phyloP scores from a whole-genome alignment of 1,140 invertebrate species.

The Sminthurides bifidus region DNA sequence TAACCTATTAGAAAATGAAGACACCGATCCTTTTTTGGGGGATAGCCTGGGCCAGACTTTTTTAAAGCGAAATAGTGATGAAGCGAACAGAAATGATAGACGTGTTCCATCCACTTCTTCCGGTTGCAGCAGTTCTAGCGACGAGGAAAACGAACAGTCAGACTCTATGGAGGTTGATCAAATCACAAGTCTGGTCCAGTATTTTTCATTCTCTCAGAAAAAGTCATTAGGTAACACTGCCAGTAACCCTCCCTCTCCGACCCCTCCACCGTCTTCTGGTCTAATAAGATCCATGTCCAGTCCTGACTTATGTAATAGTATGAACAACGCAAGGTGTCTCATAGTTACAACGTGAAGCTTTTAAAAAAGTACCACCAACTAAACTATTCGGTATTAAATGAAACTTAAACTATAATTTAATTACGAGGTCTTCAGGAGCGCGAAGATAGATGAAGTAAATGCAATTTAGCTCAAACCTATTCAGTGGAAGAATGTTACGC shows the following conservation, averaged over 20 bases:
- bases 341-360: neutral
- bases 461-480: too few relatives aligned
- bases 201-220: conserved; percentile 26
- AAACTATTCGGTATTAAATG: too few relatives aligned
- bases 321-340: neutral
- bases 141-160: conserved; percentile 23
- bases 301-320: conserved; percentile 20
- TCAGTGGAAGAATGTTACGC: too few relatives aligned
- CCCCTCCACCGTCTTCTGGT: neutral
- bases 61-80: conserved; percentile 2
- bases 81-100: conserved; percentile 21
- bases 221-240: neutral
- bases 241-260: neutral
- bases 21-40: conserved; percentile 24
- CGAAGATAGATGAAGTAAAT: too few relatives aligned
- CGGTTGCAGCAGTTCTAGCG: conserved; percentile 21
- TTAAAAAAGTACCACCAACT: too few relatives aligned
- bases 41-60: conserved; percentile 17
- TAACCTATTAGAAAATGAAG: conserved; percentile 16
- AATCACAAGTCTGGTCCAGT: conserved; percentile 30
- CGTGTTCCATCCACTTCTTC: conserved; percentile 26
- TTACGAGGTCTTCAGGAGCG: too few relatives aligned
- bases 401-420: too few relatives aligned
- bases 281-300: conserved; percentile 23
- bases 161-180: conserved; percentile 29